Base-by-base conservation (phyloP, 2,888 invertebrate genomes). In the Osedax frankpressi region DNA sequence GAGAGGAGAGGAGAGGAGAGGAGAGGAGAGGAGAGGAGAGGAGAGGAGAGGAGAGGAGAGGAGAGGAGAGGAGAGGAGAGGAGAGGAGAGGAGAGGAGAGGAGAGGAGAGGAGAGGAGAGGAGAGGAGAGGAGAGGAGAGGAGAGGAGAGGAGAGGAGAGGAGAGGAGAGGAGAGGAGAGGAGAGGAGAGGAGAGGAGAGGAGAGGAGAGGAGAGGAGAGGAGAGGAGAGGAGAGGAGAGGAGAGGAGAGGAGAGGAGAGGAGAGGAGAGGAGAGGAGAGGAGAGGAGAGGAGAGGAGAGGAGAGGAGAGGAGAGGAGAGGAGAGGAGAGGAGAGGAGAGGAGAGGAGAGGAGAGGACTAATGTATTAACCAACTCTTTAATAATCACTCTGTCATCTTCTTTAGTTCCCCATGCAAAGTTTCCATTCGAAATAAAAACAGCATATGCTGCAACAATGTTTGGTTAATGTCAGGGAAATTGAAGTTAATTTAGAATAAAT, bases 321-420 rank as follows among this genome's bases (percentile, higher is more conserved):
- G 6, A 2, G 62, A 62, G 62, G 26, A 6, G 26, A 6, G 3
- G 62, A 62, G 62, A 62, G 62, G 59, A 62, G 44, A 44, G 44
- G 11, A 44, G 44, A 19, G 44, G 44, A n/a, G n/a, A n/a, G n/a
- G n/a, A n/a, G n/a, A n/a, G n/a, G n/a, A n/a, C n/a, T n/a, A n/a
- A n/a, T n/a, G n/a, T n/a, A n/a, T n/a, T n/a, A 11, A 44, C 44
- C 19, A 44, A 83, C 82, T 80, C 78, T 76, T 77, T 79, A 24
- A 83, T 76, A 3, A 79, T 77, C 3, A 80, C 77, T 27, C 72
- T 74, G 2, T 79, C 77, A 11, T 78, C 77, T 26, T 78, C 72
- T 3, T 74, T 75, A 25, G 74, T 77, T 25, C 82, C 81, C 85
- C 85, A 85, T 1, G 80, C 79, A 76, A 85, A 85, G 1, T 79